Base-by-base conservation (phyloP, 2,113 vertebrate genomes). In the Oreocharis arfaki region DNA sequence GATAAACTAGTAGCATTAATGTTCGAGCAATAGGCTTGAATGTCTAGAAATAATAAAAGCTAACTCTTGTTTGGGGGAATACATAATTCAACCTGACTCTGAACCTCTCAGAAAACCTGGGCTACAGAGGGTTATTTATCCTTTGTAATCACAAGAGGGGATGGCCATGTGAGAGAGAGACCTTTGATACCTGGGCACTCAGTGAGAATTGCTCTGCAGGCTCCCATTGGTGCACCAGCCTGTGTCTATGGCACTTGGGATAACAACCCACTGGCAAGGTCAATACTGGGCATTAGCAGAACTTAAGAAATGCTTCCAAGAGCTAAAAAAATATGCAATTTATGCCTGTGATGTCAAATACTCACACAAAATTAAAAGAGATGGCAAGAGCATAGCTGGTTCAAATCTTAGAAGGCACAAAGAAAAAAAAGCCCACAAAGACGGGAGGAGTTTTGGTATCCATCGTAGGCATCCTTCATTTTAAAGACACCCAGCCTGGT, bases 1-100 rank as follows among this genome's bases (percentile, higher is more conserved):
- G 89, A 97, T 94, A 87, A 95, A 95, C 50, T 50, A 90, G 47
- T 52, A 91, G 42, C 28, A 17, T 74, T 95, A 80, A 63, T 90
- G 80, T 85, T 77, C 46, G 65, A 96, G 78, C 50, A 94, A 83
- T 49, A 70, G 39, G 33, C 24, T 80, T 55, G 42, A 86, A 52
- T 15, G 21, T 67, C 44, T 80, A 79, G 55, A 89, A 93, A 79
- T 64, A 91, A 93, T 55, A 88, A 89, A 93, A 90, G 10, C 16
- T 74, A 61, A 55, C 24, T 50, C 53, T 77, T 65, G 9, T 91
- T 80, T 65, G 41, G 35, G 18, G 8, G 5, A 69, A 78, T 21
- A 42, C 3, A 22, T 53, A 53, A 83, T 61, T 87, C 49, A 80
- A 3, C 35, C 33, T 80, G 50, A 17, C 30, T 39, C 39, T 93